These are phyloP conservation scores for Pagrus major DNA, from an alignment of 2,113 vertebrate species.

Conservation along the genomic window DNA sequence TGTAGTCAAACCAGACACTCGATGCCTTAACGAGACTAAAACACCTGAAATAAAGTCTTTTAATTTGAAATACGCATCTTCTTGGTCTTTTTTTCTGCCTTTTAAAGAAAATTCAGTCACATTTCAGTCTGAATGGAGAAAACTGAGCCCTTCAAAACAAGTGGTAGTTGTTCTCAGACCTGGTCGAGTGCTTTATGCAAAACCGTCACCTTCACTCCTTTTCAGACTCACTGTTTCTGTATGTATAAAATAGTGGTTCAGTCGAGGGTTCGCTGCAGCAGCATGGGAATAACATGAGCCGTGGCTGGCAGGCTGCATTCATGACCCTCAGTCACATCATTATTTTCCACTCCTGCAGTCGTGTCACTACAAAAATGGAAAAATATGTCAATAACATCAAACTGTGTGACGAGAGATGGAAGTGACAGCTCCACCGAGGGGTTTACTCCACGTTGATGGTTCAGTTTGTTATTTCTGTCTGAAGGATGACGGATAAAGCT, in stretches of 20 bases:
- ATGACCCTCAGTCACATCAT: conserved; percentile 29
- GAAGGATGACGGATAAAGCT: too few species aligned
- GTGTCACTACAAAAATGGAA: background rate
- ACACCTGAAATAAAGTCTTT: background rate
- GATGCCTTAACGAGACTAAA: background rate
- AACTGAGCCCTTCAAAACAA: background rate
- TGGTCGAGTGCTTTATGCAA: background rate
- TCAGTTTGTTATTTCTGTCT: too few species aligned
- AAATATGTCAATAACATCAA: background rate
- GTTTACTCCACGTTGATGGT: too few species aligned
- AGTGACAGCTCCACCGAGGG: too few species aligned
- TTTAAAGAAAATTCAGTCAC: background rate
- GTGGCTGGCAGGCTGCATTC: conserved; percentile 8
- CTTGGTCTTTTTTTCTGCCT: background rate
- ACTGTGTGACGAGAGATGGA: background rate
- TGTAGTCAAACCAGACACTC: background rate
- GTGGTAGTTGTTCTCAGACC: background rate
- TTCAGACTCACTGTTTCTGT: background rate
- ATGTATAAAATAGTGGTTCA: conserved; percentile 21
- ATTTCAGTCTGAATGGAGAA: too few species aligned
- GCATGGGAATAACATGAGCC: background rate
- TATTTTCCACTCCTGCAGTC: background rate
- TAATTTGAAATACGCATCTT: background rate
- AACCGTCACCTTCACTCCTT: background rate
- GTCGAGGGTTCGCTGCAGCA: conserved; percentile 26